A percentile compares a stretch with the other conserved stretches of the same genome.
phyloP scores from a whole-genome alignment of 2,113 vertebrate genomes.

The Rhinogobius similis region DNA sequence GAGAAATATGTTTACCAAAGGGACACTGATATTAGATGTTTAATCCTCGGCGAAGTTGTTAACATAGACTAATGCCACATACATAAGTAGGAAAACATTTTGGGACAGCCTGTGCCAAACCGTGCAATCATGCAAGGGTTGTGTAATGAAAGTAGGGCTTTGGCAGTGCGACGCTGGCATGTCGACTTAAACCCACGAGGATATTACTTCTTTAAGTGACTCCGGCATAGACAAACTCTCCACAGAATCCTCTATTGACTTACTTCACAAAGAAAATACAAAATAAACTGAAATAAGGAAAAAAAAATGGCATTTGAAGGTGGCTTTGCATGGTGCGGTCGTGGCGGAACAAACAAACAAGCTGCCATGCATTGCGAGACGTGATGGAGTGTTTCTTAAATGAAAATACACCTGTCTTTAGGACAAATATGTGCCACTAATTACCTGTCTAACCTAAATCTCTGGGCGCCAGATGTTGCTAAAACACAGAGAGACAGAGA shows the following conservation, averaged over 20 bases:
- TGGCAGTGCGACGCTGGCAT: conserved; percentile 32
- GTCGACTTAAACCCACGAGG: not conserved
- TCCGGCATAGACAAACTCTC: conserved; percentile 10
- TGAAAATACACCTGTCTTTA: conserved; percentile 85
- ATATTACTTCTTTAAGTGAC: conserved; percentile 17
- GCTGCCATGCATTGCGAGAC: conserved; percentile 52
- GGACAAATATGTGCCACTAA: conserved; percentile 83
- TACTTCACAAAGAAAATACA: not conserved
- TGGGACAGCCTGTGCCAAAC: conserved; percentile 46
- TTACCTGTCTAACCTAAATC: conserved; percentile 86
- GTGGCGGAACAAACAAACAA: conserved; percentile 49
- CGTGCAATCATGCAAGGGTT: conserved; percentile 60
- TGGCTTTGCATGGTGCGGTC: conserved; percentile 37
- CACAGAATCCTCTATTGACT: conserved; percentile 16
- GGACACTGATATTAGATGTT: conserved; percentile 65
- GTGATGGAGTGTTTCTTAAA: conserved; percentile 82
- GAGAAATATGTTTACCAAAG: conserved; percentile 38
- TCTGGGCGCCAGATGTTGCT: conserved; percentile 84
- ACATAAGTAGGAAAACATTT: conserved; percentile 69
- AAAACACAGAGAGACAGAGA: conserved; percentile 81
- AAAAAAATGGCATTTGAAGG: conserved; percentile 19
- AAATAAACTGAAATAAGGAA: conserved; percentile 8
- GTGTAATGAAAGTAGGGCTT: conserved; percentile 63
- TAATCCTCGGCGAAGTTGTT: conserved; percentile 69
- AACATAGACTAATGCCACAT: conserved; percentile 63